Conservation (phyloP, 2,888 invertebrate species). For the Scaptomyza cyrtandrae region DNA sequence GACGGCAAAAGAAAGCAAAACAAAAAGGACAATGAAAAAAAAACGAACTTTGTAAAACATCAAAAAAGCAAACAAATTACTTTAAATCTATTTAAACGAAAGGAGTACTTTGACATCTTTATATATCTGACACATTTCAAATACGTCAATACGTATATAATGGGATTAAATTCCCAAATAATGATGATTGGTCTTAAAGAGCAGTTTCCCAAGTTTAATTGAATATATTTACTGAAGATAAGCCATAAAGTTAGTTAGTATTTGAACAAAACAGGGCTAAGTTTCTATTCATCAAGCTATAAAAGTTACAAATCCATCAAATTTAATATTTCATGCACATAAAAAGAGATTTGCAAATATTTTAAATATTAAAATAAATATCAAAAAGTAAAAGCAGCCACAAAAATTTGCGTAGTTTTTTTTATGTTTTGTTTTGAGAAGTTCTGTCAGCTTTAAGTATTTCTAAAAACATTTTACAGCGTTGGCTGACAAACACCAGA, state of each 20-base stretch:
- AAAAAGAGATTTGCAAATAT: conserved; percentile 1
- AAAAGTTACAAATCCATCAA: neutral
- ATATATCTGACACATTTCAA: neutral
- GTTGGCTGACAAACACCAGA: conserved; percentile 30
- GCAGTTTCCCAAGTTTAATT: neutral
- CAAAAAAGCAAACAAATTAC: conserved; percentile 8
- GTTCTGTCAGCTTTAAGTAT: conserved; percentile 22
- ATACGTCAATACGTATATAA: too few species aligned
- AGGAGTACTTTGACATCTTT: neutral
- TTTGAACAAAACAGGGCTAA: too few species aligned
- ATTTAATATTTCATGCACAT: neutral
- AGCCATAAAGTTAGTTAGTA: too few species aligned
- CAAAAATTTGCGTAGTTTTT: conserved; percentile 27
- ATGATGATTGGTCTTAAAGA: neutral
- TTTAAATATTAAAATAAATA: conserved; percentile 6
- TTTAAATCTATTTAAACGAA: conserved; percentile 14
- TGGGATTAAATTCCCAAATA: neutral
- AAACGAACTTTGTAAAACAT: neutral
- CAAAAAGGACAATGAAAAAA: neutral
- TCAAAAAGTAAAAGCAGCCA: neutral
- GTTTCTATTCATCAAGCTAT: too few species aligned
- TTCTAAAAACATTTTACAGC: conserved; percentile 8
- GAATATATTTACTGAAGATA: neutral
- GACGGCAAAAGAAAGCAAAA: conserved; percentile 41
- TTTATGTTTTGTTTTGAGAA: conserved; percentile 27